Evolutionary conservation across 1,140 invertebrate genomes (phyloP).

Genomic region (Pseudomyrmex concolor): DNA sequence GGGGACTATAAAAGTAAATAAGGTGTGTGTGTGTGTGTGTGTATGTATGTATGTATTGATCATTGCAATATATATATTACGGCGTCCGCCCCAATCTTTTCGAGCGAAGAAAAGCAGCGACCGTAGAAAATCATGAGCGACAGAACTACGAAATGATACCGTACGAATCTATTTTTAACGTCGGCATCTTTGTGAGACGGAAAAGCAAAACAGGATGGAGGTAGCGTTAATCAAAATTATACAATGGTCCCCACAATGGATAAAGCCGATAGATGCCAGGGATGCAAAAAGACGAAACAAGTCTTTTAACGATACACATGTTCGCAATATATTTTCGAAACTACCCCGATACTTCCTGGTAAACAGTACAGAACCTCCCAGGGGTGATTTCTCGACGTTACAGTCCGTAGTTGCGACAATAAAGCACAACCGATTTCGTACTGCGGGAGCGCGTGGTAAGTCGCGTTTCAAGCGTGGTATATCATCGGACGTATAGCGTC

Average conservation of each 20-base stretch:
- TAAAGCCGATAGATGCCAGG: background rate
- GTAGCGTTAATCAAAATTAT: background rate
- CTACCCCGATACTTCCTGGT: slow-evolving; percentile 3
- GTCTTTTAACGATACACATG: slow-evolving; percentile 9
- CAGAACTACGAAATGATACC: background rate
- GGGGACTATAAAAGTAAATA: slow-evolving; percentile 33
- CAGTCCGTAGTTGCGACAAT: background rate
- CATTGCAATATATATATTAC: slow-evolving; percentile 40
- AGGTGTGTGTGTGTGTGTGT: background rate
- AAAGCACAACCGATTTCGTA: slow-evolving; percentile 6
- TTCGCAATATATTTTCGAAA: slow-evolving; percentile 13
- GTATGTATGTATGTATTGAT: slow-evolving; percentile 22
- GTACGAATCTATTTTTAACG: slow-evolving; percentile 23
- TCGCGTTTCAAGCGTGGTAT: background rate
- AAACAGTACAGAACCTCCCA: slow-evolving; percentile 6
- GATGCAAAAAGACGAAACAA: background rate
- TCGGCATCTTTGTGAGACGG: background rate
- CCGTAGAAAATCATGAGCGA: slow-evolving; percentile 1
- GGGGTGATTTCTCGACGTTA: slow-evolving; percentile 6
- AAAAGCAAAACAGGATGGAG: background rate
- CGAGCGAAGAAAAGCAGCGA: slow-evolving; percentile 10
- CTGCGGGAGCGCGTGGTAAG: slow-evolving; percentile 6
- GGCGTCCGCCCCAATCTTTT: background rate
- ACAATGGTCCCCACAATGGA: background rate
- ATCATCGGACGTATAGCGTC: slow-evolving; percentile 3